A percentile compares a stretch with the other conserved stretches of the same genome.
Conservation (phyloP, 1,140 invertebrate species). For the Rhopalosiphum maidis region DNA sequence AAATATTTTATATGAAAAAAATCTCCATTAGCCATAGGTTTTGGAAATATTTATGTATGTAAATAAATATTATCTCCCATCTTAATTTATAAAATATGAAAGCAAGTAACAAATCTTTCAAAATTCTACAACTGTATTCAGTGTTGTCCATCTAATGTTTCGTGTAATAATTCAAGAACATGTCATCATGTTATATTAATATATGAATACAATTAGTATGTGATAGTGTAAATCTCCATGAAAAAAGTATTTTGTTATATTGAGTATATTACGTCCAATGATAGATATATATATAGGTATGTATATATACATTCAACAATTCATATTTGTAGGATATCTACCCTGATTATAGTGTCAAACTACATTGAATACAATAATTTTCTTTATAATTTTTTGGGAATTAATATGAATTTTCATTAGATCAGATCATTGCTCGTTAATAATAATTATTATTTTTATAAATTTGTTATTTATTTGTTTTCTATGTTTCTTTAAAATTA, state of each 20-base stretch:
- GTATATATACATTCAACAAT: background rate
- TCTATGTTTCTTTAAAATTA: constrained; percentile 15
- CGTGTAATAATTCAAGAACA: background rate
- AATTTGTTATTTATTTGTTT: background rate
- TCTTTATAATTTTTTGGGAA: background rate
- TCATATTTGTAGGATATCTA: background rate
- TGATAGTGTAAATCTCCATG: background rate
- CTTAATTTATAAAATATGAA: background rate
- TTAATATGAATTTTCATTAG: background rate
- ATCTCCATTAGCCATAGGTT: background rate
- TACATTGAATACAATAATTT: background rate
- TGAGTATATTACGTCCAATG: background rate
- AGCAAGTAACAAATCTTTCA: background rate
- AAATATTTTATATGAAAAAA: constrained; percentile 45
- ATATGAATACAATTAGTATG: background rate
- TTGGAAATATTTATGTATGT: background rate
- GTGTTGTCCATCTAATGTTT: background rate
- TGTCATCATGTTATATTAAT: background rate
- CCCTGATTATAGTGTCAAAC: background rate
- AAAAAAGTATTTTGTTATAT: background rate
- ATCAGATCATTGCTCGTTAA: background rate
- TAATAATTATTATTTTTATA: background rate
- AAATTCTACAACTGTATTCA: background rate
- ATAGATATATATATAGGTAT: background rate
- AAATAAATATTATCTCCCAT: background rate